A percentile compares a stretch with the other conserved stretches of the same genome.
These are phyloP conservation scores for Stenchaetothrips biformis DNA, from an alignment of 2,888 invertebrate species.

Conservation along the genomic window DNA sequence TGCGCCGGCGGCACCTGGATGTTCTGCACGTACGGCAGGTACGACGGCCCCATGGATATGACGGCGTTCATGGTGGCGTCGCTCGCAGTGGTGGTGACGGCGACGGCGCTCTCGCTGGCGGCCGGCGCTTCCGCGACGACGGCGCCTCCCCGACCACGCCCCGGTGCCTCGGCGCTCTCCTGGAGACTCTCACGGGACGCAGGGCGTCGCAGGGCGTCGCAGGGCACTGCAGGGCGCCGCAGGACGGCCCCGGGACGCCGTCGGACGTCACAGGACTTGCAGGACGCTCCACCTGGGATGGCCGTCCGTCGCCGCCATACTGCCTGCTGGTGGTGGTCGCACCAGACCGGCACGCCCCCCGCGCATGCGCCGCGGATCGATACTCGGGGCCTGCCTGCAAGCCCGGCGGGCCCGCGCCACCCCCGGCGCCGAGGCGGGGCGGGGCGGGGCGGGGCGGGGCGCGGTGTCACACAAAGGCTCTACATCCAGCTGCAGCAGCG, in stretches of 20 bases:
- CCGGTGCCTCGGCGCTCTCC: too few species aligned
- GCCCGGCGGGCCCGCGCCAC: neutral
- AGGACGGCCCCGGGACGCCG: conserved; percentile 9
- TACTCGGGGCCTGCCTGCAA: neutral
- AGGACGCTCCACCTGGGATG: conserved; percentile 12
- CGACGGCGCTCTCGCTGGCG: neutral
- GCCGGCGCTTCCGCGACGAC: neutral
- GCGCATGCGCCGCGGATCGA: conserved; percentile 21
- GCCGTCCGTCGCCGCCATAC: conserved; percentile 10
- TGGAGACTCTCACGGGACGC: neutral
- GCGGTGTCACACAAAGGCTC: too few species aligned
- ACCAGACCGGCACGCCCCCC: neutral
- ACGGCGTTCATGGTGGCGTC: neutral
- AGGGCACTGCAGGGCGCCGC: neutral
- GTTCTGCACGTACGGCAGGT: neutral
- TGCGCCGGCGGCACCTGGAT: neutral
- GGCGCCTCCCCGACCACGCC: neutral
- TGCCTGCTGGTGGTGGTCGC: neutral
- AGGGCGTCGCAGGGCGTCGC: neutral
- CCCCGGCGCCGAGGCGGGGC: neutral
- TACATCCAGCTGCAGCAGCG: too few species aligned
- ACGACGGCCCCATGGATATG: neutral
- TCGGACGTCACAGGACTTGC: conserved; percentile 14
- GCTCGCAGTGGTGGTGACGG: neutral
- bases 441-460: neutral